Conservation (phyloP, 2,797 vertebrate genomes). For the Apogon talboti region DNA sequence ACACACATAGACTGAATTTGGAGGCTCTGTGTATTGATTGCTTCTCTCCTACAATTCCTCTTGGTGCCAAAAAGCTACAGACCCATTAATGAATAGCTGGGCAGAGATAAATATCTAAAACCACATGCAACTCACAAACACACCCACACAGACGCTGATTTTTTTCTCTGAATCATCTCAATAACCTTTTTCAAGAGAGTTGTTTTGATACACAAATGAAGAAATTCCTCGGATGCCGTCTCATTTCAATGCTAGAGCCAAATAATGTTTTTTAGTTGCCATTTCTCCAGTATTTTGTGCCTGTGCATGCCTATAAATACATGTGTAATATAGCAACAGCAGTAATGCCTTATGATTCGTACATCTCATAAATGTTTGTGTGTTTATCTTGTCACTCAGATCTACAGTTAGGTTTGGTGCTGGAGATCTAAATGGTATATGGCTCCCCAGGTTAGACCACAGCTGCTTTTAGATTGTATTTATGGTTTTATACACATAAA, state of each 20-base stretch:
- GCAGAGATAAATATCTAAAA: slow-evolving; percentile 58
- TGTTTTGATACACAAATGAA: no score
- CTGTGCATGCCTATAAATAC: no score
- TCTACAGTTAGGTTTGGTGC: background rate
- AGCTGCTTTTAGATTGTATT: slow-evolving; percentile 3
- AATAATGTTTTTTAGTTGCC: background rate
- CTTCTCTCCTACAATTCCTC: slow-evolving; percentile 60
- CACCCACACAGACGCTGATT: background rate
- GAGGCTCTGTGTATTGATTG: slow-evolving; percentile 63
- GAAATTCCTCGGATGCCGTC: slow-evolving; percentile 1
- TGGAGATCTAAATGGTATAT: slow-evolving; percentile 4
- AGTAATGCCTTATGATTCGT: no score
- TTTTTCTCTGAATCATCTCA: slow-evolving; percentile 36
- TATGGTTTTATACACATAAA: background rate
- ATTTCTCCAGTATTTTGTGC: no score
- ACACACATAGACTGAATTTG: slow-evolving; percentile 28
- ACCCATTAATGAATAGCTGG: slow-evolving; percentile 63
- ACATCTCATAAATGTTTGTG: background rate
- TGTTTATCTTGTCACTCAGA: background rate
- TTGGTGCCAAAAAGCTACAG: slow-evolving; percentile 64
- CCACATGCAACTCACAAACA: slow-evolving; percentile 31
- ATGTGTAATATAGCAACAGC: no score
- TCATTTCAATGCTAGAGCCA: slow-evolving; percentile 7
- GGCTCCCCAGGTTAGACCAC: slow-evolving; percentile 2
- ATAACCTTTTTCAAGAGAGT: slow-evolving; percentile 5